Conservation (phyloP, 2,113 vertebrate species). For the Apaloderma vittatum region DNA sequence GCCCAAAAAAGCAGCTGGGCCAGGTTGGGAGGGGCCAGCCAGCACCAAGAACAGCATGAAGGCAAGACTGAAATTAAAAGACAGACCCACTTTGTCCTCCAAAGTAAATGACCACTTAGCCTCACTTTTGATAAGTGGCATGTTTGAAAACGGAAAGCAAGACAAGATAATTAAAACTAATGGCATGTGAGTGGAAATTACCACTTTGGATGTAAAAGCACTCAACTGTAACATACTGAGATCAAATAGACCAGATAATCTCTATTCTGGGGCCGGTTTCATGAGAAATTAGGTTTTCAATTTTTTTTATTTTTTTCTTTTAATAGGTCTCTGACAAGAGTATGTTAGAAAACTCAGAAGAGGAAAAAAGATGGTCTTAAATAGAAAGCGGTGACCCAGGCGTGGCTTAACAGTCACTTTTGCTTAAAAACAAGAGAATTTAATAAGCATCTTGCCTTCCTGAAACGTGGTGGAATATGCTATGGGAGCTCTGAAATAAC, state of each 20-base stretch:
- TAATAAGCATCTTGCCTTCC: not conserved
- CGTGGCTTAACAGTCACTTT: not conserved
- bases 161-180: conserved; percentile 54
- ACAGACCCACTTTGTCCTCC: not conserved
- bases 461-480: not conserved
- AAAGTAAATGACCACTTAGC: conserved; percentile 17
- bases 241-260: conserved; percentile 3
- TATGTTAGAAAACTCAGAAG: not conserved
- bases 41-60: not conserved
- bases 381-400: not conserved
- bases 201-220: conserved; percentile 47
- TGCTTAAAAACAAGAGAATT: not conserved
- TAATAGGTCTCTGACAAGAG: not conserved
- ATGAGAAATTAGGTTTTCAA: not conserved
- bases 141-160: conserved; percentile 15
- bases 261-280: not conserved
- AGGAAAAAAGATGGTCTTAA: not conserved
- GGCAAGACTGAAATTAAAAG: not conserved
- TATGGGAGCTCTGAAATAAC: conserved; percentile 12
- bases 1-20: not conserved
- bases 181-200: conserved; percentile 30
- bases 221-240: not conserved
- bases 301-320: not conserved
- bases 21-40: not conserved
- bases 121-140: not conserved